Evolutionary conservation across 35 echinoderm and acorn worm genomes (phyloP), one percentile per base, ranked within the genome.

Genomic region (Holothuria glaberrima): DNA sequence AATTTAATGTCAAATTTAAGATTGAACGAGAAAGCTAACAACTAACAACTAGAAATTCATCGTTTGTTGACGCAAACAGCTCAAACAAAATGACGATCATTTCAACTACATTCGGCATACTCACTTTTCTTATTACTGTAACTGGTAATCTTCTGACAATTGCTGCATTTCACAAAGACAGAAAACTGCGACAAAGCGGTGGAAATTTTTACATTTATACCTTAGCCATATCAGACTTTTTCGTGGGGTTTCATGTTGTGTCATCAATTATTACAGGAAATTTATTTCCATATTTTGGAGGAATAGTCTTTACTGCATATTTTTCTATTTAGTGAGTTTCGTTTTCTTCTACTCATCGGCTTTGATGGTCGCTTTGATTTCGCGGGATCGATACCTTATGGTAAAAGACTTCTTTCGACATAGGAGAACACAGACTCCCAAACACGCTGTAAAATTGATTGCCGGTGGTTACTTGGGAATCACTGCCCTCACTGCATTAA

Each of bases 301-400:
- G 7, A 75, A 75, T 75, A 12, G 14, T 31, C 6, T 21, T 20
- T 44, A 41, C 44, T 75, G 71, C 71, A 32, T 38, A 41, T 36
- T 75, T 22, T 18, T 32, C 12, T 75, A 31, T 38, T 75, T 25
- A 16, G 32, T n/a, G 29, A 9, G 31, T 38, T 75, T 20, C 19
- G 10, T 41, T 22, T n/a, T 9, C 0, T 75, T 75, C 0, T 41
- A n/a, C 44, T 32, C 71, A 12, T 75, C 71, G 31, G 21, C 44
- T 18, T 75, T 38, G 4, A 75, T 75, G 71, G 71, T 75, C 21
- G 12, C 41, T 38, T n/a, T 75, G 71, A 75, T 75, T 38, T 75
- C 71, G 31, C 71, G 71, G 28, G 71, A 75, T 38, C 71, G 71
- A 48, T 75, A 75, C 31, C 71, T 75, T 3, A 31, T 75, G 28